phyloP scores from a whole-genome alignment of 1,140 invertebrate genomes.

The Drosophila pruinosa region DNA sequence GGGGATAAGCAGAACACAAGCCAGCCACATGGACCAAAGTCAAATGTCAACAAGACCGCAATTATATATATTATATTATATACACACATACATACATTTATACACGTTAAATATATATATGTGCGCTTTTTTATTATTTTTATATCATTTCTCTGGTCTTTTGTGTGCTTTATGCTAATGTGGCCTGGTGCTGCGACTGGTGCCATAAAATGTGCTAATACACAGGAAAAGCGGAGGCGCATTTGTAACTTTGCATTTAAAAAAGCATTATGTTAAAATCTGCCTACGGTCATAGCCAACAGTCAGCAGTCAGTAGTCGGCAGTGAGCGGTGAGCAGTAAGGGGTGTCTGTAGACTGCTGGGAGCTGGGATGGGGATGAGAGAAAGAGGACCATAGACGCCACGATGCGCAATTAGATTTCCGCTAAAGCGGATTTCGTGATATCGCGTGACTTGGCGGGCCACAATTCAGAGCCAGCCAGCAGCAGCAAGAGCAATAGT shows the following conservation, averaged over 20 bases:
- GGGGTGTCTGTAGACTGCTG: neutral
- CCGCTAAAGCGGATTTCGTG: slow-evolving; percentile 79
- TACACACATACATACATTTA: slow-evolving; percentile 30
- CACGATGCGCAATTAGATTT: slow-evolving; percentile 81
- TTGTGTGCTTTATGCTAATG: slow-evolving; percentile 79
- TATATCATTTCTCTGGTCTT: slow-evolving; percentile 45
- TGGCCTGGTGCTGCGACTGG: slow-evolving; percentile 43
- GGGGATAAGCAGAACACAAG: slow-evolving; percentile 11
- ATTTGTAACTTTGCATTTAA: slow-evolving; percentile 82
- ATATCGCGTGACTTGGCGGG: slow-evolving; percentile 76
- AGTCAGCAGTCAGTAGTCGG: neutral
- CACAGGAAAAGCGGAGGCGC: slow-evolving; percentile 49
- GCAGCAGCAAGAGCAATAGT: slow-evolving; percentile 13
- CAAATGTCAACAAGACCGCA: slow-evolving; percentile 72
- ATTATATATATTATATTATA: slow-evolving; percentile 52
- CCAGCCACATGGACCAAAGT: slow-evolving; percentile 55
- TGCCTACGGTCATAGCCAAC: slow-evolving; percentile 69
- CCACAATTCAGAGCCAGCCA: slow-evolving; percentile 56
- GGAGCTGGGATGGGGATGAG: neutral
- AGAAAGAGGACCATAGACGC: slow-evolving; percentile 24
- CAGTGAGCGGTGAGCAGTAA: too few relatives aligned
- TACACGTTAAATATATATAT: slow-evolving; percentile 22
- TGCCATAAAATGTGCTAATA: slow-evolving; percentile 79
- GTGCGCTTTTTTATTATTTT: slow-evolving; percentile 38
- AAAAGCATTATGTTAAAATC: slow-evolving; percentile 81